Evolutionary conservation across 2,888 invertebrate genomes (phyloP), one percentile per base, ranked within the genome.

Genomic region (Lycia hirtaria): DNA sequence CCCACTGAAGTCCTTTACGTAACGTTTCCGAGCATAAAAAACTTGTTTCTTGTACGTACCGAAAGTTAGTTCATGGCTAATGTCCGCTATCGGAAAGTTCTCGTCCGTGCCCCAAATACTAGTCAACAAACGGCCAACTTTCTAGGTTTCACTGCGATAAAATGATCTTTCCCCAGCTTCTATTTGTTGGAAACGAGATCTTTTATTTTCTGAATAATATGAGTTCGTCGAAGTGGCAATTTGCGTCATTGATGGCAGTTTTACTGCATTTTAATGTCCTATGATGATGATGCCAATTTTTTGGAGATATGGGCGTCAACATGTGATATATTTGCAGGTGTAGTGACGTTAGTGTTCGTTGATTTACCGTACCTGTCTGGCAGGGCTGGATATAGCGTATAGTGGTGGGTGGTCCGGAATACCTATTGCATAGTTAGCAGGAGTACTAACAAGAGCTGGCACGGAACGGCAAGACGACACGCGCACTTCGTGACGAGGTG

Each of bases 51-150:
- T 47, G 62, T 48, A n/a, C 32, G 59, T 59, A n/a, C 59, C 56
- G 53, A 57, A 67, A 64, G 50, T 64, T 62, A 57, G 59, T 60
- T 66, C 48, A 43, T 41, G 20, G 57, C 65, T 71, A 73, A 74
- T 70, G 71, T 69, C 61, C 64, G 61, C 67, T 75, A 73, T 75
- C 67, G 67, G 56, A 65, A 67, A 75, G 65, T 73, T 76, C 60
- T 75, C 68, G 72, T 69, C 73, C 68, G 65, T 72, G 69, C 50
- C 68, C 68, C 67, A 68, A 72, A 73, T 76, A 70, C 68, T 71
- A 66, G 62, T 63, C 63, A 62, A 57, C 49, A 53, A 65, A 56
- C 57, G 45, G 53, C 47, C 33, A 64, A 64, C 54, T 55, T 60
- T 59, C 43, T 60, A 62, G 56, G 58, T 65, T 64, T 57, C 60